These are phyloP conservation scores for Torymus tubicola DNA, from an alignment of 2,888 invertebrate genomes.

Conservation along the genomic window DNA sequence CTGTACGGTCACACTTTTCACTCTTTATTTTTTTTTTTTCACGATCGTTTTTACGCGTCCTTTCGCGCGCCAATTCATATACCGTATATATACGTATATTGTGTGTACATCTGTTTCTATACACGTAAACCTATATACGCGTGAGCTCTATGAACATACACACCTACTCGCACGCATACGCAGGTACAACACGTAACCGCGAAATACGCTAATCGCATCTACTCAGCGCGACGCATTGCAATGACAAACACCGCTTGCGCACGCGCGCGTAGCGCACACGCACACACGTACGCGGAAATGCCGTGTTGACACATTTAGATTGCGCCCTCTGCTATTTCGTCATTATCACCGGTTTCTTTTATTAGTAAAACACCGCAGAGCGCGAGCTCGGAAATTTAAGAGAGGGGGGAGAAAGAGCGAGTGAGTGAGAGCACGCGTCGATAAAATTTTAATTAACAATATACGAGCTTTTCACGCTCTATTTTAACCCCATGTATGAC, in stretches of 20 bases:
- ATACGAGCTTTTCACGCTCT: slow-evolving; percentile 9
- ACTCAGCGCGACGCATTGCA: slow-evolving; percentile 49
- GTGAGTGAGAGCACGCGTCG: not conserved
- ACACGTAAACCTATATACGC: not conserved
- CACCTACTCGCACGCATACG: not conserved
- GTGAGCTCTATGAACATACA: not conserved
- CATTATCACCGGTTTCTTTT: slow-evolving; percentile 23
- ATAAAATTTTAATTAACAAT: slow-evolving; percentile 44
- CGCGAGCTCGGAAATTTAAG: too few relatives aligned
- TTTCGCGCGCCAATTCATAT: not conserved
- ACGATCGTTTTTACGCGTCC: too few relatives aligned
- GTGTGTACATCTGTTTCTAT: not conserved
- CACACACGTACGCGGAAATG: too few relatives aligned
- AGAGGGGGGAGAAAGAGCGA: too few relatives aligned
- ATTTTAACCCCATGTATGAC: not conserved
- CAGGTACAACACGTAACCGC: not conserved
- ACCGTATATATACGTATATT: slow-evolving; percentile 24
- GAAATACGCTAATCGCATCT: slow-evolving; percentile 56
- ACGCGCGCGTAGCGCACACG: too few relatives aligned
- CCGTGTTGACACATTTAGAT: slow-evolving; percentile 62
- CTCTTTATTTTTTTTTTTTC: too few relatives aligned
- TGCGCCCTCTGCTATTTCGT: slow-evolving; percentile 58
- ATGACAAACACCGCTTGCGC: slow-evolving; percentile 29
- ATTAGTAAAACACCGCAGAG: slow-evolving; percentile 3
- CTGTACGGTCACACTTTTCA: too few relatives aligned